phyloP scores from a whole-genome alignment of 2,113 vertebrate species.

The Callionymus lyra region DNA sequence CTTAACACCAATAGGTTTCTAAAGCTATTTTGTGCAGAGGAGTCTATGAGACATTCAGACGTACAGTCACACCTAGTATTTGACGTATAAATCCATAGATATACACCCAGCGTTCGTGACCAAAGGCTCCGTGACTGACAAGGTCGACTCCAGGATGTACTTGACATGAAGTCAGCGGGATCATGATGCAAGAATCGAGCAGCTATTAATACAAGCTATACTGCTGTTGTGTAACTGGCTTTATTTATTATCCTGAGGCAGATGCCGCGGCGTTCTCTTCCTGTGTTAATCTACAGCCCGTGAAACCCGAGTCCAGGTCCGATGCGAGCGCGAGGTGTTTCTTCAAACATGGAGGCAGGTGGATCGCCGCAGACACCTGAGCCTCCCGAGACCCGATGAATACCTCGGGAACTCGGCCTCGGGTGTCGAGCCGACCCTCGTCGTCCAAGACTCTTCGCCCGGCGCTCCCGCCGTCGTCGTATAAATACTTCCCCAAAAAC shows the following conservation, averaged over 20 bases:
- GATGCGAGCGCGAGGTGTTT: slow-evolving; percentile 13
- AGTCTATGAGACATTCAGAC: no score
- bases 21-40: no score
- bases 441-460: slow-evolving; percentile 43
- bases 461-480: slow-evolving; percentile 26
- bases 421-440: slow-evolving; percentile 47
- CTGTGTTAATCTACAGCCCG: slow-evolving; percentile 55
- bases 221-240: slow-evolving; percentile 43
- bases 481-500: slow-evolving; percentile 37
- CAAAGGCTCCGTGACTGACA: no score
- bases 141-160: no score
- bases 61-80: no score
- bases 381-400: slow-evolving; percentile 25
- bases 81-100: no score
- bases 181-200: not conserved
- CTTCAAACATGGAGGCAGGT: not conserved
- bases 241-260: slow-evolving; percentile 48
- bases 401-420: slow-evolving; percentile 32
- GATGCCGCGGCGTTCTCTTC: slow-evolving; percentile 51
- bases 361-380: no score
- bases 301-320: slow-evolving; percentile 51
- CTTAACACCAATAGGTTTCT: no score
- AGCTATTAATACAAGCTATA: slow-evolving; percentile 42
- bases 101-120: no score
- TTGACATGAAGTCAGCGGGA: no score